phyloP scores from a whole-genome alignment of 2,113 vertebrate species.

The Myiopsitta monachus region DNA sequence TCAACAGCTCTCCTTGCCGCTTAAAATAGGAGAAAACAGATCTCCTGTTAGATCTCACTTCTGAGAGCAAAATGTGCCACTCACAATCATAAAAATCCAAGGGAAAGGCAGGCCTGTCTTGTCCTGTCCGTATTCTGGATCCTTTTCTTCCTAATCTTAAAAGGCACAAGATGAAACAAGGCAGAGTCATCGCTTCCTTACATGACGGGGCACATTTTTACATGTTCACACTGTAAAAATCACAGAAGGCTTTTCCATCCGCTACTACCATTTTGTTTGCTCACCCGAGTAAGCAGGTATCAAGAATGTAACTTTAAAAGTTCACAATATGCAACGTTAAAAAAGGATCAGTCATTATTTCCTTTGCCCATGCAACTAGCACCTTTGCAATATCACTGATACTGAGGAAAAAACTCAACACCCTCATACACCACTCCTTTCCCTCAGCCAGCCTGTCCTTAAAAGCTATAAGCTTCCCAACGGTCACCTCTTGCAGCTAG shows the following conservation, averaged over 20 bases:
- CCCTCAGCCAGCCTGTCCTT: neutral
- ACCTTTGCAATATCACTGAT: neutral
- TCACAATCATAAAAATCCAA: neutral
- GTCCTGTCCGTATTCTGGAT: neutral
- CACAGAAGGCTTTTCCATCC: neutral
- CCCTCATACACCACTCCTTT: neutral
- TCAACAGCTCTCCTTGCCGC: neutral
- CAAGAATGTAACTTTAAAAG: neutral
- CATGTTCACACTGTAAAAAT: neutral
- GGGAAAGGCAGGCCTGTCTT: neutral
- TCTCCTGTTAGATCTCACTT: neutral
- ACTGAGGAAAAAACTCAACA: neutral
- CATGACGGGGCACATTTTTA: neutral
- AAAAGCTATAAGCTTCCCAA: conserved; percentile 34
- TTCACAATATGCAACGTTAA: neutral
- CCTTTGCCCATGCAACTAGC: neutral
- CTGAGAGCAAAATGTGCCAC: neutral
- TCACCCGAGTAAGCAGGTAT: neutral
- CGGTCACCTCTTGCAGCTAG: neutral
- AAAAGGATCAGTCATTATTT: neutral
- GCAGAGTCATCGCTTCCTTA: neutral
- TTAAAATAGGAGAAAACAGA: neutral
- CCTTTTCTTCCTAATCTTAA: neutral
- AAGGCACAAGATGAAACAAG: neutral
- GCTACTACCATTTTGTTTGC: neutral